Evolutionary conservation across 1,140 invertebrate species (phyloP).

Genomic region (Spodoptera frugiperda): DNA sequence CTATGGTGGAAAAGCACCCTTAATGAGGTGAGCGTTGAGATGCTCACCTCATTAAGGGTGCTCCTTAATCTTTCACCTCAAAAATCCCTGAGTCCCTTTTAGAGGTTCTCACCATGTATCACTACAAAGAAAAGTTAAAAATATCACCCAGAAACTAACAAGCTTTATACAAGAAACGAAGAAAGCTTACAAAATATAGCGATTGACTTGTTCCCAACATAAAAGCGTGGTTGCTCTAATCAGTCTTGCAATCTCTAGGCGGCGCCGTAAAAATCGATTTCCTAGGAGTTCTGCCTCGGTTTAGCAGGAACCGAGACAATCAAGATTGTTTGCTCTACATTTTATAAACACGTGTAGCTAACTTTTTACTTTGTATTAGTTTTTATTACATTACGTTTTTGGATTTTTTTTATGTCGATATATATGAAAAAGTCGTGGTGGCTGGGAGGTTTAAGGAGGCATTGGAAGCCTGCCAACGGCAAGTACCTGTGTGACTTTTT

Average conservation of each 20-base stretch:
- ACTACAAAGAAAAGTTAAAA: too few relatives aligned
- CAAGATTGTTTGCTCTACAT: not conserved
- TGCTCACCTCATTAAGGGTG: too few relatives aligned
- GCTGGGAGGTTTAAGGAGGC: too few relatives aligned
- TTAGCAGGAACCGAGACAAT: not conserved
- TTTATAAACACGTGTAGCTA: not conserved
- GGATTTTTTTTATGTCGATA: not conserved
- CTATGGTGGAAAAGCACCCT: too few relatives aligned
- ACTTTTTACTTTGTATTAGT: not conserved
- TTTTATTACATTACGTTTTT: not conserved
- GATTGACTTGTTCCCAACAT: conserved; percentile 15
- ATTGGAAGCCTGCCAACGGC: too few relatives aligned
- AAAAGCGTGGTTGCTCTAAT: conserved; percentile 31
- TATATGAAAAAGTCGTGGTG: too few relatives aligned
- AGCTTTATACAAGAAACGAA: not conserved
- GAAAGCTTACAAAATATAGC: not conserved
- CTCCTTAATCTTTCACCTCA: too few relatives aligned
- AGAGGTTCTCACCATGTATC: too few relatives aligned
- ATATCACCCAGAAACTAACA: too few relatives aligned
- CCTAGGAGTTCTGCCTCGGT: not conserved
- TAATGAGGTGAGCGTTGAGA: too few relatives aligned
- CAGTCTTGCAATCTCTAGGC: conserved; percentile 25
- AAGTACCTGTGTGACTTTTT: too few relatives aligned
- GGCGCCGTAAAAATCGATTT: conserved; percentile 35
- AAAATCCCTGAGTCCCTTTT: too few relatives aligned